phyloP scores from a whole-genome alignment of 2,797 vertebrate species.

The Aplochiton taeniatus region DNA sequence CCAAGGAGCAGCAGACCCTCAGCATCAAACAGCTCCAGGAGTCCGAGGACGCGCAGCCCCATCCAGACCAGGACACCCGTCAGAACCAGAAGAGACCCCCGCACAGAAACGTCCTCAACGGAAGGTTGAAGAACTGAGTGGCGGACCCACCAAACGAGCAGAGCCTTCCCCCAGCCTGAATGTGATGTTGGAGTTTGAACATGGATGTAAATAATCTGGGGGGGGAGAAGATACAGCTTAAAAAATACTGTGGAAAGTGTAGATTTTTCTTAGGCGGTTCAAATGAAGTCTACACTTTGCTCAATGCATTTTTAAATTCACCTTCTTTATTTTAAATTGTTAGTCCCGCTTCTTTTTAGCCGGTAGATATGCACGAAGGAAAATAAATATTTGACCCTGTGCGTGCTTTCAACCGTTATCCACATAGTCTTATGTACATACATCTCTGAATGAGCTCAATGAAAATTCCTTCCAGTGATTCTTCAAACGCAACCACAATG shows the following conservation, averaged over 20 bases:
- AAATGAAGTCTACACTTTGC: too few relatives aligned
- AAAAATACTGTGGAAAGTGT: too few relatives aligned
- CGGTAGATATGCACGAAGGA: too few relatives aligned
- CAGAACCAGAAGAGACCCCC: constrained; percentile 63
- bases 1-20: constrained; percentile 73
- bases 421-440: too few relatives aligned
- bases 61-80: constrained; percentile 76
- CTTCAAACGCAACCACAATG: not conserved
- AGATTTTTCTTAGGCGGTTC: too few relatives aligned
- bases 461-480: not conserved
- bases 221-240: too few relatives aligned
- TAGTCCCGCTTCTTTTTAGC: too few relatives aligned
- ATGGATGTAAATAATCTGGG: not conserved
- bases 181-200: not conserved
- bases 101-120: constrained; percentile 65
- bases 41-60: constrained; percentile 54
- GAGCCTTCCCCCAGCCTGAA: not conserved
- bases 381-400: too few relatives aligned
- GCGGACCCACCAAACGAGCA: not conserved
- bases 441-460: too few relatives aligned
- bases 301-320: too few relatives aligned
- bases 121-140: constrained; percentile 68
- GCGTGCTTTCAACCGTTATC: too few relatives aligned
- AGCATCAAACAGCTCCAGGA: constrained; percentile 74
- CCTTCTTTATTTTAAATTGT: too few relatives aligned